A percentile compares a stretch with the other conserved stretches of the same genome.
Evolutionary conservation across 2,888 invertebrate genomes (phyloP).

Genomic region (Sphaeridia pumilis): DNA sequence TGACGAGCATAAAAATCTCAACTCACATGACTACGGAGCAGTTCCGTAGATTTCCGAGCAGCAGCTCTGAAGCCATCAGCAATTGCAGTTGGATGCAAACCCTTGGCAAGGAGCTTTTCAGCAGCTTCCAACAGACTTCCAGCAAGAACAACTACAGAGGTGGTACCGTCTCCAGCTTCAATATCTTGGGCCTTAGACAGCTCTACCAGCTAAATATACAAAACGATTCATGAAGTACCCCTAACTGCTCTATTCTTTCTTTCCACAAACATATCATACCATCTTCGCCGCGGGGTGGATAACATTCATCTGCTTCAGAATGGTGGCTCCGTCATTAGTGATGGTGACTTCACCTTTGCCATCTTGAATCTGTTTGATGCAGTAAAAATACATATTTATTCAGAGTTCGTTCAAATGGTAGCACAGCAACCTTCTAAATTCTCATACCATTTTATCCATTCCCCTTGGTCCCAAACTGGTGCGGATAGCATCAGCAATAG

Average conservation of each 20-base stretch:
- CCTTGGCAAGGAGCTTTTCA: constrained; percentile 78
- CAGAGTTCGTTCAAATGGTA: not conserved
- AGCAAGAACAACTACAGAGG: constrained; percentile 94
- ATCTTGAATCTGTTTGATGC: constrained; percentile 70
- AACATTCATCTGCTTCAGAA: constrained; percentile 97
- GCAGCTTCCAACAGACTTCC: constrained; percentile 91
- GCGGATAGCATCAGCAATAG: constrained; percentile 96
- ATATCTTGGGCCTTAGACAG: constrained; percentile 96
- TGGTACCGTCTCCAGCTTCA: constrained; percentile 99
- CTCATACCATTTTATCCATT: constrained; percentile 95
- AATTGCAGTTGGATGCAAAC: constrained; percentile 94
- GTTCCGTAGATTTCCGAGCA: constrained; percentile 39
- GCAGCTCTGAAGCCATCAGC: constrained; percentile 93
- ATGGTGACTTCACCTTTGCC: constrained; percentile 97
- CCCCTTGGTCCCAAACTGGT: constrained; percentile 97
- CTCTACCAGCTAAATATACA: constrained; percentile 69
- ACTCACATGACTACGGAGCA: constrained; percentile 27
- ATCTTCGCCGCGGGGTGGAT: constrained; percentile 98
- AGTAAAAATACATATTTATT: not conserved
- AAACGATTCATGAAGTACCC: no score
- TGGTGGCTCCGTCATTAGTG: constrained; percentile 99
- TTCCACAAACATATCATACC: constrained; percentile 46
- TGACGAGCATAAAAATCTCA: not conserved
- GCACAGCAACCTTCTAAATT: not conserved
- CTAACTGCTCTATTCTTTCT: not conserved